Evolutionary conservation across 2,888 invertebrate species (phyloP), one percentile per base, ranked within the genome.

Genomic region (Stenolophus ochropezus): DNA sequence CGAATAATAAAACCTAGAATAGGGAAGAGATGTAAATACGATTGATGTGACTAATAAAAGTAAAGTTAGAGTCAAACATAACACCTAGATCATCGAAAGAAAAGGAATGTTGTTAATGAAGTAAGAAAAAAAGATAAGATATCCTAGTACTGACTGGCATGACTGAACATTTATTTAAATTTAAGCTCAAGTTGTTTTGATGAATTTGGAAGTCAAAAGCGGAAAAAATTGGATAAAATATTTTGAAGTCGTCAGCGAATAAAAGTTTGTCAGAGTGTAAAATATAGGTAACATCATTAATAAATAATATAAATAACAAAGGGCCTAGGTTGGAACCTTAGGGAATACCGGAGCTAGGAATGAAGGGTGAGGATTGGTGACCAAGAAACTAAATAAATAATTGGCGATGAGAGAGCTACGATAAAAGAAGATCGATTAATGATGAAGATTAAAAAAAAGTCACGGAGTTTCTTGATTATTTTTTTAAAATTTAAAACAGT

Each of bases 261-360:
- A 53, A 4, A 1, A 53, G 53, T 53, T 53, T 53, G 3, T 53
- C n/a, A 53, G 53, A 53, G 14, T 53, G 53, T 53, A 53, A 53
- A 18, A 18, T 53, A 53, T 53, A 5, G 1, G 53, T 53, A 53
- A 53, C 53, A 18, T 53, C 53, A 4, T 53, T 4, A 53, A 53
- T 53, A 4, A 53, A 53, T 53, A 53, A 53, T 14, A 53, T 6
- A 58, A 58, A 58, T n/a, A 58, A 58, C 11, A 58, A 20, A 21
- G 20, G 58, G 4, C 23, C 58, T 16, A 58, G 20, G 23, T 14
- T 58, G 20, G 16, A 58, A 11, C 58, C 58, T 20, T 58, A 20
- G 11, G 58, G 58, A 18, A 58, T 4, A 18, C 58, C 58, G 4
- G 58, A 58, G 20, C 14, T 58, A 20, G 58, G 4, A 58, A 20